phyloP scores from a whole-genome alignment of 2,797 vertebrate genomes.

The Tolypeutes matacus region DNA sequence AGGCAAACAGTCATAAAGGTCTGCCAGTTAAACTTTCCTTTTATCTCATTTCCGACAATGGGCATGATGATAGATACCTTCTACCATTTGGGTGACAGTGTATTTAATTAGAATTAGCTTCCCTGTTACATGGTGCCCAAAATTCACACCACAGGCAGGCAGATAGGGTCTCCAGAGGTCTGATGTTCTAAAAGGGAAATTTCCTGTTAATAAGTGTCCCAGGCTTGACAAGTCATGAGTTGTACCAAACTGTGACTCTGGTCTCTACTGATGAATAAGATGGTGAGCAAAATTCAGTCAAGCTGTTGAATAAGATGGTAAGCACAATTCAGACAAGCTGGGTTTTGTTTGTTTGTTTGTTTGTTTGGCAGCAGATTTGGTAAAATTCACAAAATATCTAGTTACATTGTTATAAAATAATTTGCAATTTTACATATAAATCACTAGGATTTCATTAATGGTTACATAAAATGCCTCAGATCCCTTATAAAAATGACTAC shows the following conservation, averaged over 20 bases:
- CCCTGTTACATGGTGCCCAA: background rate
- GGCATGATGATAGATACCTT: background rate
- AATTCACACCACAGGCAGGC: background rate
- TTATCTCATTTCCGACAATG: background rate
- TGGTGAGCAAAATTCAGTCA: background rate
- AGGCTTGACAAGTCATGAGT: background rate
- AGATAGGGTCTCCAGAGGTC: background rate
- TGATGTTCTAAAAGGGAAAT: background rate
- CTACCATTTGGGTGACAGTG: background rate
- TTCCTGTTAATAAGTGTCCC: background rate
- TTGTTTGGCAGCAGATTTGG: background rate
- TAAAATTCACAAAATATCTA: background rate
- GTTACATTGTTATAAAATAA: background rate
- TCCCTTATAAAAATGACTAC: background rate
- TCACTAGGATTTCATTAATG: conserved; percentile 36
- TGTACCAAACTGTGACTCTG: background rate
- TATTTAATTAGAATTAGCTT: background rate
- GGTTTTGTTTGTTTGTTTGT: background rate
- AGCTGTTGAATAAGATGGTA: background rate
- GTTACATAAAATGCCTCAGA: background rate
- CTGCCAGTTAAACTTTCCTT: background rate
- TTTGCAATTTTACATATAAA: background rate
- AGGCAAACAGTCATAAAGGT: background rate
- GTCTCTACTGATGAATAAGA: background rate
- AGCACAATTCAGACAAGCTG: background rate